Base-by-base conservation (phyloP, 2,797 vertebrate genomes). In the Pangasius mekongensis region DNA sequence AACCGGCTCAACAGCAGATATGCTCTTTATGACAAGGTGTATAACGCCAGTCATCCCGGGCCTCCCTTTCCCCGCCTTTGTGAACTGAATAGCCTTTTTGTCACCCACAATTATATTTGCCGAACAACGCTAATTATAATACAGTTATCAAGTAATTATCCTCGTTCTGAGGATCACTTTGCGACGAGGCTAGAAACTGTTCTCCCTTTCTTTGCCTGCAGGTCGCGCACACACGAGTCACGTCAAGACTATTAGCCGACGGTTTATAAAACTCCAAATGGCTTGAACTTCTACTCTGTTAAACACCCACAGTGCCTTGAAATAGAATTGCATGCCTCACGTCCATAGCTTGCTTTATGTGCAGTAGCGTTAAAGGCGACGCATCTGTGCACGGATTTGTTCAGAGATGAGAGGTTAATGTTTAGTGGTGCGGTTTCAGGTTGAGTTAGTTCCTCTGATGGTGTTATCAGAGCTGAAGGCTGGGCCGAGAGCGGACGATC, bases 401-500 rank as follows among this genome's bases (percentile, higher is more conserved):
- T 86, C 88, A 64, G 82, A 77, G 87, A 69, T 77, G 36, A 88
- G 87, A 89, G 90, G 89, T 88, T 89, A 92, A 92, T 87, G 76
- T 85, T 74, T 56, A 24, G 49, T 30, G 52, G 58, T 89, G 87
- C 62, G 80, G 84, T 85, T 91, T 91, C 86, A 88, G 87, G 84
- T 56, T 43, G 84, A 85, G 39, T 86, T 91, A 85, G 87, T 90
- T 91, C 91, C 64, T 92, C 92, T 92, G 83, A 88, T 91, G 94
- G 89, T 90, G 88, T 89, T 90, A 86, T 88, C 89, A 69, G 91
- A 94, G 91, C 92, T 89, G 93, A 49, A 82, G 88, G 54, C 73
- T 83, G 88, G 92, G 92, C 90, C 67, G 90, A 93, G 91, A 87
- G 90, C 82, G 91, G 90, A 93, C 92, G 91, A 94, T 93, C 91